A percentile compares a stretch with the other conserved stretches of the same genome.
Evolutionary conservation across 2,113 vertebrate genomes (phyloP).

Genomic region (Cariama cristata): DNA sequence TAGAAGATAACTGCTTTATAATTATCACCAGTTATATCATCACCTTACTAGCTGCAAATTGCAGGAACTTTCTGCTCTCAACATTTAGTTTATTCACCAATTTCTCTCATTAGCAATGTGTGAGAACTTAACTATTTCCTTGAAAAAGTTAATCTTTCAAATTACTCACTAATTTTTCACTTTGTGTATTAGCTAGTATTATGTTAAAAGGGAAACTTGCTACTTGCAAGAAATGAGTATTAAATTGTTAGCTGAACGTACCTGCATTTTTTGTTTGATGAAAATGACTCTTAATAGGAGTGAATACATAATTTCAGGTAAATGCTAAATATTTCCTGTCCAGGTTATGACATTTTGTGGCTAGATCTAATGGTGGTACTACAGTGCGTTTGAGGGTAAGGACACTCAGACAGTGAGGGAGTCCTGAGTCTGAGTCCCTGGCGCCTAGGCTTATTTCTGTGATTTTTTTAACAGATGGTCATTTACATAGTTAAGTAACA

Average conservation of each 20-base stretch:
- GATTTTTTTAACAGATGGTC: constrained; percentile 4
- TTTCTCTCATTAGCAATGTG: neutral
- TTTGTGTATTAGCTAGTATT: neutral
- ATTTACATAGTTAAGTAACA: constrained; percentile 1
- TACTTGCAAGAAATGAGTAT: neutral
- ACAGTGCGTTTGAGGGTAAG: neutral
- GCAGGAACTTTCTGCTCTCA: neutral
- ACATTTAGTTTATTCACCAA: neutral
- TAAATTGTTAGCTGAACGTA: neutral
- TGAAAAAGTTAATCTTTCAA: neutral
- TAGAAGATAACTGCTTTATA: neutral
- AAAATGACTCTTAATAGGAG: neutral
- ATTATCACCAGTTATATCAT: constrained; percentile 22
- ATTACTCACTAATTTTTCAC: neutral
- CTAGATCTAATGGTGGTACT: neutral
- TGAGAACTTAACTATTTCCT: neutral
- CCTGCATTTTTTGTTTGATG: neutral
- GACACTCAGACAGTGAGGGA: neutral
- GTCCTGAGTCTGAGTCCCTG: neutral
- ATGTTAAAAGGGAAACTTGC: neutral
- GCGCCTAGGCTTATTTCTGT: neutral
- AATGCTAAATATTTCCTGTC: neutral
- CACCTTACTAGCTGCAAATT: neutral
- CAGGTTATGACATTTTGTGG: neutral
- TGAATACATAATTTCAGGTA: neutral